Base-by-base conservation (phyloP, 2,888 invertebrate genomes). In the Limnephilus marmoratus region DNA sequence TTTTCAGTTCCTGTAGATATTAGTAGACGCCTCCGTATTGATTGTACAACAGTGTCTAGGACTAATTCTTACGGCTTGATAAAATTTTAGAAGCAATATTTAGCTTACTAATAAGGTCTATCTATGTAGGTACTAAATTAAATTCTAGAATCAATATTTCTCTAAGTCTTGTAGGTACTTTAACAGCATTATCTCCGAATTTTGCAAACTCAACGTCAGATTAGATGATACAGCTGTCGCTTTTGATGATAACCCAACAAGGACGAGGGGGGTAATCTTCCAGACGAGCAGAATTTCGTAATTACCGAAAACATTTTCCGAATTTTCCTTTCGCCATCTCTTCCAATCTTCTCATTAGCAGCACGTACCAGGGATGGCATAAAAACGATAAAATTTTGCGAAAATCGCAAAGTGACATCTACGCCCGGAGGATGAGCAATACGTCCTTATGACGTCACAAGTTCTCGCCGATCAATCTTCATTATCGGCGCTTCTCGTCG, bases 381-480 rank as follows among this genome's bases (percentile, higher is more conserved):
- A 90, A 90, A 90, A 68, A 68, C 68, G 68, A 68, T 68, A 68
- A 68, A 68, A 90, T 49, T 91, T 83, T 87, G 80, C 92, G 86
- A 90, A 92, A 91, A 91, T 91, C 88, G 90, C 45, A 53, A 68
- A 68, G 85, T 41, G 90, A 81, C 68, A 80, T 81, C 68, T 87
- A 37, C 81, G 83, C 29, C 80, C n/a, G 29, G 81, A 89, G 68
- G 91, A 85, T 89, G 87, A 90, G 91, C 41, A 45, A 85, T 68
- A 68, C 41, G 88, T 49, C 68, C 31, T 45, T 49, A 68, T 90
- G 92, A 92, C 93, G 91, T 92, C 92, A 93, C 91, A 91, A 85
- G 83, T 89, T 90, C 18, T 41, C 45, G 81, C 92, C 93, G 93
- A 93, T 93, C 93, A 93, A 93, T 93, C 93, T 93, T 93, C 93